Evolutionary conservation across 35 echinoderm and acorn worm genomes (phyloP), one percentile per base, ranked within the genome.

Genomic region (Anneissia japonica): DNA sequence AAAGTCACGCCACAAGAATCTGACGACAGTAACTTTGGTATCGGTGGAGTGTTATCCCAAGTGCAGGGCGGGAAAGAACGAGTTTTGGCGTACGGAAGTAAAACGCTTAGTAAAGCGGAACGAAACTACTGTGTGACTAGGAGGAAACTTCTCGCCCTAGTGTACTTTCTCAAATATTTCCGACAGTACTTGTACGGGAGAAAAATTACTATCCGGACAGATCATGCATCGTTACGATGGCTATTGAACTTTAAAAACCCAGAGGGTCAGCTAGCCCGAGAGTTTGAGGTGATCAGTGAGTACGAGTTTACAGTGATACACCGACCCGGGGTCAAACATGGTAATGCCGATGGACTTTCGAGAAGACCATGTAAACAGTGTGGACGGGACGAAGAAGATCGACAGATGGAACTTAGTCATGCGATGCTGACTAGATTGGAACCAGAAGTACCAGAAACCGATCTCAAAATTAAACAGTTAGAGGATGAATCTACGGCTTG

Each of bases 11-110:
- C 75, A 77, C 3, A 77, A 43, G 40, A 43, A 6, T 6, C 40
- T 4, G 40, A 43, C 14, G 40, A 4, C 40, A 43, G 40, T 43
- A 43, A 43, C 35, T 79, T 79, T 19, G 33, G 17, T n/a, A 36
- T 91, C 30, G 93, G 88, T 0, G 93, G 36, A 32, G 89, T 88
- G 0, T 51, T 91, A 30, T 91, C 93, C 6, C 89, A 90, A 85
- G 31, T 87, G 4, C 84, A 94, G 21, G 80, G 88, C 34, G 93
- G 31, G 77, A 35, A 79, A 31, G 17, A 35, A 79, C 17, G 34
- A 9, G 31, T 79, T 74, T 37, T 91, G 23, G 32, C 76, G 36
- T 77, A 84, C 34, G 73, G 33, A 14, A 74, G 56, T 37, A 39
- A n/a, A 38, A 39, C 73, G 13, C 36, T 85, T 0, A 38, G 19